A percentile compares a stretch with the other conserved stretches of the same genome.
Evolutionary conservation across 1,140 invertebrate genomes (phyloP).

Genomic region (Euura lappo): DNA sequence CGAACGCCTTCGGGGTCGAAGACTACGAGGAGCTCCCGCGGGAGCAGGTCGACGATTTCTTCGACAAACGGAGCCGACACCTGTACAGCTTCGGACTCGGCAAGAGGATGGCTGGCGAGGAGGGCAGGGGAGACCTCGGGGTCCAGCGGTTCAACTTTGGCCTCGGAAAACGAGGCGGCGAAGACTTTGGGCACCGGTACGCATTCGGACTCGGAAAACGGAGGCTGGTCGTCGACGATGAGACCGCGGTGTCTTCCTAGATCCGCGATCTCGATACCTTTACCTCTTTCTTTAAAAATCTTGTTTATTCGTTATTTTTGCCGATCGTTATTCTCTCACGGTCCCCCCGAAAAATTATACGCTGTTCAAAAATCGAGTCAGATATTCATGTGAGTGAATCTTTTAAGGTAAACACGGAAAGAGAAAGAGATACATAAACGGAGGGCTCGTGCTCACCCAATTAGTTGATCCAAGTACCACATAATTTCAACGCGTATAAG

Average conservation of each 20-base stretch:
- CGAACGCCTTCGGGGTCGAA: slow-evolving; percentile 9
- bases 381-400: too few species aligned
- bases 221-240: slow-evolving; percentile 29
- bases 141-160: slow-evolving; percentile 27
- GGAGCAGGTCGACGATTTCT: slow-evolving; percentile 25
- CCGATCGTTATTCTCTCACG: too few species aligned
- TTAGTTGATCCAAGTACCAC: too few species aligned
- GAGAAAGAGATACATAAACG: too few species aligned
- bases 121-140: slow-evolving; percentile 33
- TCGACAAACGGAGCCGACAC: slow-evolving; percentile 36
- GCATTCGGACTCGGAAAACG: slow-evolving; percentile 55
- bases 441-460: too few species aligned
- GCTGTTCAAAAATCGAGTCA: too few species aligned
- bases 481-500: too few species aligned
- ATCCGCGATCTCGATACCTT: background rate
- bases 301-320: too few species aligned
- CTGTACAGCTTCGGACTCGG: slow-evolving; percentile 53
- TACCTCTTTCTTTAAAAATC: background rate
- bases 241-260: background rate
- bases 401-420: too few species aligned
- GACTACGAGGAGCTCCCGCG: slow-evolving; percentile 24
- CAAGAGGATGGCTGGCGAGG: slow-evolving; percentile 41
- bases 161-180: slow-evolving; percentile 28
- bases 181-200: slow-evolving; percentile 42
- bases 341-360: too few species aligned